Evolutionary conservation across 2,888 invertebrate species (phyloP), one percentile per base, ranked within the genome.

Genomic region (Spodoptera picta): DNA sequence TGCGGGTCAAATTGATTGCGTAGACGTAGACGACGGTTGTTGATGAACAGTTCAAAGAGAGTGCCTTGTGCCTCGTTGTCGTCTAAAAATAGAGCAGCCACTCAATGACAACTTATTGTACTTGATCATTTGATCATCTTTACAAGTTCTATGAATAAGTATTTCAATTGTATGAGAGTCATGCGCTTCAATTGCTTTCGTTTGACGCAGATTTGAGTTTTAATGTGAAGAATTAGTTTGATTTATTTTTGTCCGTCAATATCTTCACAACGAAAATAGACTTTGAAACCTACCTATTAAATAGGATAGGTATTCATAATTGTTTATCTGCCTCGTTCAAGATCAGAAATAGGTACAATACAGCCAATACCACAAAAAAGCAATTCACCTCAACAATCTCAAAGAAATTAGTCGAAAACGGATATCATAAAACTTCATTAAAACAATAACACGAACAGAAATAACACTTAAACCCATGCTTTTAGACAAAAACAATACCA

Each of bases 1-100:
- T 86, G 86, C 89, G 84, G 88, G 89, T 90, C 90, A 92, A 93
- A 92, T 90, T 92, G 91, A 92, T 91, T 90, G 92, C 90, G 91
- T 91, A 84, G 87, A 81, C 80, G 85, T 36, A 36, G 7, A 36
- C 36, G 7, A 36, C 36, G 36, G 36, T 81, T 83, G 84, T 86
- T 85, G 86, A 90, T 89, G 87, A 86, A 81, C 80, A 77, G 77
- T 66, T 58, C 62, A 73, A 67, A 68, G 63, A 55, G 62, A 64
- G 82, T 80, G 85, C 82, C 88, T 89, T 84, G 73, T 73, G 73
- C 48, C 54, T 72, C 54, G 87, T 87, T 89, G 85, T 68, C 49
- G 63, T 84, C 91, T 93, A 92, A 88, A 93, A 91, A 93, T 93
- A 93, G 93, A 89, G 77, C 79, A 79, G 57, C 80, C 81, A 84